These are phyloP conservation scores for Carassius gibelio DNA, from an alignment of 2,113 vertebrate genomes.

Conservation along the genomic window DNA sequence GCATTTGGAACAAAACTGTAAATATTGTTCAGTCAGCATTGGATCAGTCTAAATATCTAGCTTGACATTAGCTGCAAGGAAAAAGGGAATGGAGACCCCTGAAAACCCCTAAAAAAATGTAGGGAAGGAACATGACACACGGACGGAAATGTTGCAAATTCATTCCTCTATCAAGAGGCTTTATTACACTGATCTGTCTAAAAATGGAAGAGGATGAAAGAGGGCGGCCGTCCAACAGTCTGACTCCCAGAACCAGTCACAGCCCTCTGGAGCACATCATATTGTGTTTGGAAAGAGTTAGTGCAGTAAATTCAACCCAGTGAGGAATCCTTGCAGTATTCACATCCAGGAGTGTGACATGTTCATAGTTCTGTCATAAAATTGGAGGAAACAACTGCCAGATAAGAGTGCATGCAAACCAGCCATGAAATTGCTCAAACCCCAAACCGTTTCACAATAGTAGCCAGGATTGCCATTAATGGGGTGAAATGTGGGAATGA, in stretches of 20 bases:
- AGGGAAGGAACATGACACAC: constrained; percentile 11
- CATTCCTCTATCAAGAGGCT: neutral
- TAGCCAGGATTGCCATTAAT: neutral
- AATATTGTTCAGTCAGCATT: neutral
- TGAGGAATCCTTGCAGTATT: neutral
- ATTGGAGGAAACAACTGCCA: constrained; percentile 24
- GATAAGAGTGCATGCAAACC: constrained; percentile 4
- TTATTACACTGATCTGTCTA: constrained; percentile 12
- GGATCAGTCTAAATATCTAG: constrained; percentile 16
- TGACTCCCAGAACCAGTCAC: neutral
- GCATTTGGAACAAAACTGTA: neutral
- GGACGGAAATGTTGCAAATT: neutral
- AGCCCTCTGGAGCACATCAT: constrained; percentile 35
- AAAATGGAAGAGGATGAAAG: constrained; percentile 32
- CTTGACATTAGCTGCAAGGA: neutral
- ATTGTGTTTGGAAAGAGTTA: constrained; percentile 6
- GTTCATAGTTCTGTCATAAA: constrained; percentile 10
- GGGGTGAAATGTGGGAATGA: neutral
- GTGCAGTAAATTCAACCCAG: constrained; percentile 24
- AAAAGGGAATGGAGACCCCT: neutral
- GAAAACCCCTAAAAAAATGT: neutral
- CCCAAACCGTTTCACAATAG: neutral
- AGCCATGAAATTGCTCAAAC: constrained; percentile 4
- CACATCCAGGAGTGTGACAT: constrained; percentile 19
- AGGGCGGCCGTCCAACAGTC: neutral